Percentiles rank a stretch among this genome's conserved stretches.
Conservation (phyloP, 2,113 vertebrate species). For the Thinocorus orbignyianus region DNA sequence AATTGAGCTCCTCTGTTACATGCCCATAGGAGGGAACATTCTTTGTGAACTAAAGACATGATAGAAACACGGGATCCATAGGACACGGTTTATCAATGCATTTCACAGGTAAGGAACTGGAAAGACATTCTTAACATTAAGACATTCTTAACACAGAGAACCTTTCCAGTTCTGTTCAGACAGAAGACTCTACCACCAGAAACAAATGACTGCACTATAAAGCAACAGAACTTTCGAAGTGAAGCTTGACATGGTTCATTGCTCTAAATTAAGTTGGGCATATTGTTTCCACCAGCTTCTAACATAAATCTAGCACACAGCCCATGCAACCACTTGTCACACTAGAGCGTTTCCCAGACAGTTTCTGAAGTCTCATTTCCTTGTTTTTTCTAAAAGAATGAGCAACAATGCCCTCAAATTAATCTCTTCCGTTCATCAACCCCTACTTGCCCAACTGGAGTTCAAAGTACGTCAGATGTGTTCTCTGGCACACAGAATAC, state of each 20-base stretch:
- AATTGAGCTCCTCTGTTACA: neutral
- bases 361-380: neutral
- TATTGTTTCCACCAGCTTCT: neutral
- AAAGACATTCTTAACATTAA: neutral
- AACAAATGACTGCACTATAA: neutral
- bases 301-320: neutral
- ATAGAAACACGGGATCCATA: neutral
- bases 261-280: neutral
- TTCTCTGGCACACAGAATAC: neutral
- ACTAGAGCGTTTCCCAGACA: neutral
- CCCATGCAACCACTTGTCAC: neutral
- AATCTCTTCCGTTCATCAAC: neutral
- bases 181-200: neutral
- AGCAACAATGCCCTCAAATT: neutral
- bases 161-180: neutral
- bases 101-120: neutral
- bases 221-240: neutral
- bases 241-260: neutral
- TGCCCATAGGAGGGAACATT: neutral
- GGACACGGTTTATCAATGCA: neutral
- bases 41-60: neutral
- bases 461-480: neutral
- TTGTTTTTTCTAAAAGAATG: neutral
- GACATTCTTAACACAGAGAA: neutral
- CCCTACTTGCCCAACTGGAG: neutral